These are phyloP conservation scores for Malacoraja senta DNA, from an alignment of 2,797 vertebrate genomes.

Conservation along the genomic window DNA sequence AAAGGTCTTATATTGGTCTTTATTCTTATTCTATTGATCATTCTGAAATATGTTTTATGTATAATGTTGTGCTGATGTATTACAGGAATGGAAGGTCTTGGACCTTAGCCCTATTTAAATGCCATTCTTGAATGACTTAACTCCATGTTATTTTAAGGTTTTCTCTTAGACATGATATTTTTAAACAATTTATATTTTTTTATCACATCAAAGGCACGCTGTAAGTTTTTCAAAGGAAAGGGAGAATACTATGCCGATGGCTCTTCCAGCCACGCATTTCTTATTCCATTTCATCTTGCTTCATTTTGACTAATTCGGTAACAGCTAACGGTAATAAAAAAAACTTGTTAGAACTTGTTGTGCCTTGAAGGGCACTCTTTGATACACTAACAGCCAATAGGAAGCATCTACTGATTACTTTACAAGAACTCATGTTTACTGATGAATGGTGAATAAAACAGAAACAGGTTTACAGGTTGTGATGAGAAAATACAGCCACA, in stretches of 20 bases:
- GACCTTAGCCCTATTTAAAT: constrained; percentile 67
- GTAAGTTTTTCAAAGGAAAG: constrained; percentile 79
- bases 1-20: not conserved
- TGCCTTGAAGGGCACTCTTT: constrained; percentile 92
- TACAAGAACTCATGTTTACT: constrained; percentile 95
- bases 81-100: not conserved
- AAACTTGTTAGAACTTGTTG: constrained; percentile 93
- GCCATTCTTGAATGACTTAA: constrained; percentile 75
- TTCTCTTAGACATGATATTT: constrained; percentile 79
- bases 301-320: constrained; percentile 99
- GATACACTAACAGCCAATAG: constrained; percentile 95
- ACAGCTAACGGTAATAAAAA: constrained; percentile 97
- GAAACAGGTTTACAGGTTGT: constrained; percentile 73
- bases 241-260: constrained; percentile 77
- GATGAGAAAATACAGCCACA: constrained; percentile 67
- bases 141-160: constrained; percentile 66
- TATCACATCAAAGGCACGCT: constrained; percentile 97
- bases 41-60: constrained; percentile 20
- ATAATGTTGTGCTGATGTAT: not conserved
- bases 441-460: constrained; percentile 95
- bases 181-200: constrained; percentile 98
- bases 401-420: constrained; percentile 96
- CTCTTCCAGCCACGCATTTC: constrained; percentile 81
- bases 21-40: not conserved
- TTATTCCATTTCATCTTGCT: constrained; percentile 99